phyloP scores from a whole-genome alignment of 2,797 vertebrate genomes.

The Clarias fuscus region DNA sequence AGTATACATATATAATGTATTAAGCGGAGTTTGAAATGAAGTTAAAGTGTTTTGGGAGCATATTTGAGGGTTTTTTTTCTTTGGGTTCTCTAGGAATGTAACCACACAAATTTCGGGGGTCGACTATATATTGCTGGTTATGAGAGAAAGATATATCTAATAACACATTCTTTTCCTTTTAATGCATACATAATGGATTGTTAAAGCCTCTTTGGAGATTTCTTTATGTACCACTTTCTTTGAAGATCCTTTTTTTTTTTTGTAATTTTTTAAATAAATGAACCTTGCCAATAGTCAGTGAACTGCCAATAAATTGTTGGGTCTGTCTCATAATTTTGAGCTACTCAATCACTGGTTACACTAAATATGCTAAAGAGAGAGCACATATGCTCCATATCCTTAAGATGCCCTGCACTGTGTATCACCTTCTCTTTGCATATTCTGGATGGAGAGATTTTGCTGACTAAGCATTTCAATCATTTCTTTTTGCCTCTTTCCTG shows the following conservation, averaged over 20 bases:
- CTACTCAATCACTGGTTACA: background rate
- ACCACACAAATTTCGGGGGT: too few species aligned
- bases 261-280: background rate
- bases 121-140: background rate
- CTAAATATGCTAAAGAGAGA: background rate
- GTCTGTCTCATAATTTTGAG: background rate
- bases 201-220: too few species aligned
- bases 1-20: too few species aligned
- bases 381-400: background rate
- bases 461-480: slow-evolving; percentile 54
- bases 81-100: too few species aligned
- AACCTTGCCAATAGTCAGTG: background rate
- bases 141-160: background rate
- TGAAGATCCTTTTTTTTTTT: background rate
- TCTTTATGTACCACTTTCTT: background rate
- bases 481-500: slow-evolving; percentile 35
- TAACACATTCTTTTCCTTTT: background rate
- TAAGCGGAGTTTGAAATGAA: too few species aligned
- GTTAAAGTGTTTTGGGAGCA: too few species aligned
- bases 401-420: background rate
- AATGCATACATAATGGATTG: background rate
- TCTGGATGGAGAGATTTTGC: slow-evolving; percentile 46
- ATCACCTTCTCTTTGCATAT: background rate
- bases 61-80: too few species aligned
- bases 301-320: background rate